Conservation (phyloP, 2,797 vertebrate species). For the Clarias platycephalus region DNA sequence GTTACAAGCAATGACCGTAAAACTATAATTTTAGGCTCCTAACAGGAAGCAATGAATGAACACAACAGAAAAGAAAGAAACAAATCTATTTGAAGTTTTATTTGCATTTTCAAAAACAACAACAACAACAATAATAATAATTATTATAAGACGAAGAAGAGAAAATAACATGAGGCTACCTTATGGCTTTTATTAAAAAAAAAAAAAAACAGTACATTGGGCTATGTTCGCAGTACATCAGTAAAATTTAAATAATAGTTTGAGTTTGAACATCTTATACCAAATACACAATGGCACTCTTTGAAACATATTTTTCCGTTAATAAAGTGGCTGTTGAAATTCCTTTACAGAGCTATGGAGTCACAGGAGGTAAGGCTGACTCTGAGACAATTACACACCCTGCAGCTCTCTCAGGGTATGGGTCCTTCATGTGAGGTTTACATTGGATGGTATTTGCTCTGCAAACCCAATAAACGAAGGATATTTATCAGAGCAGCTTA, state of each 20-base stretch:
- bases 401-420: conserved; percentile 57
- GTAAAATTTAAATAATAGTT: background rate
- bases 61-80: background rate
- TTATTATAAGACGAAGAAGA: too few relatives aligned
- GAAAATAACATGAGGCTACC: too few relatives aligned
- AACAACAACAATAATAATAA: too few relatives aligned
- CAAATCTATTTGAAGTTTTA: background rate
- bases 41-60: background rate
- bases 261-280: conserved; percentile 11
- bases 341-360: conserved; percentile 13
- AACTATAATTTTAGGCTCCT: background rate
- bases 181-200: background rate
- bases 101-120: too few relatives aligned
- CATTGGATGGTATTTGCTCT: conserved; percentile 74
- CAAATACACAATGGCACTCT: background rate
- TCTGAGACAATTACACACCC: conserved; percentile 52
- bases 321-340: background rate
- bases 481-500: conserved; percentile 79
- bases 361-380: conserved; percentile 11
- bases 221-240: conserved; percentile 12
- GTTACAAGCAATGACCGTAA: background rate
- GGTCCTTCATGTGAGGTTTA: conserved; percentile 66
- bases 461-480: conserved; percentile 78
- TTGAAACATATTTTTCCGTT: conserved; percentile 31
- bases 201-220: background rate